A percentile compares a stretch with the other conserved stretches of the same genome.
Evolutionary conservation across 1,140 invertebrate species (phyloP).

Genomic region (Hestina assimilis): DNA sequence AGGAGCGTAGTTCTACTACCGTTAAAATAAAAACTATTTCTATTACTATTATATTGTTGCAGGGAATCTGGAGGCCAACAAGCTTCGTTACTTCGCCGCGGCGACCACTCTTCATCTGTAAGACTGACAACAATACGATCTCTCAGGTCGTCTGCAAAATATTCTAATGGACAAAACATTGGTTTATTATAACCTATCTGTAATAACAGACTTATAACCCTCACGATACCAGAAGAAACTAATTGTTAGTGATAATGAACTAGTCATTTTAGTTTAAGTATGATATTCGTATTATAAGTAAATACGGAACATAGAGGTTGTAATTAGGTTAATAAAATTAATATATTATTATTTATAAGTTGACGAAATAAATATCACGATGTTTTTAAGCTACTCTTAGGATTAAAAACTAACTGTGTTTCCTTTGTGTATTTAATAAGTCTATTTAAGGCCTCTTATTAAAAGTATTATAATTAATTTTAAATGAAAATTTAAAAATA

Average conservation of each 20-base stretch:
- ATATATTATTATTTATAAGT: no score
- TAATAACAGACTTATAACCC: neutral
- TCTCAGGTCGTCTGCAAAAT: conserved; percentile 56
- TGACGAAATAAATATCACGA: no score
- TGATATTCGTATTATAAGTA: neutral
- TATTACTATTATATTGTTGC: conserved; percentile 35
- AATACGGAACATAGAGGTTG: no score
- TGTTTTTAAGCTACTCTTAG: no score
- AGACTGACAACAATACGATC: conserved; percentile 60
- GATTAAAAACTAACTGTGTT: no score
- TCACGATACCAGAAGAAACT: conserved; percentile 11
- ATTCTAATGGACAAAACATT: conserved; percentile 61
- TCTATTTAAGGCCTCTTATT: no score
- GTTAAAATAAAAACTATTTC: no score
- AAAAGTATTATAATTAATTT: no score
- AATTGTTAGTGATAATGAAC: conserved; percentile 15
- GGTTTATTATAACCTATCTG: conserved; percentile 55
- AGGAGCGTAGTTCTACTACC: no score
- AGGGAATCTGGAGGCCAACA: conserved; percentile 64
- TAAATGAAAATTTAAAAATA: no score
- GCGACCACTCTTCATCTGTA: conserved; percentile 61
- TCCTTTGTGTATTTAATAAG: no score
- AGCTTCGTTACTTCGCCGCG: conserved; percentile 53
- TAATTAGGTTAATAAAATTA: no score
- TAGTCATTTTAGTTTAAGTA: conserved; percentile 21